phyloP scores from a whole-genome alignment of 2,113 vertebrate species.

The Entosphenus tridentatus region DNA sequence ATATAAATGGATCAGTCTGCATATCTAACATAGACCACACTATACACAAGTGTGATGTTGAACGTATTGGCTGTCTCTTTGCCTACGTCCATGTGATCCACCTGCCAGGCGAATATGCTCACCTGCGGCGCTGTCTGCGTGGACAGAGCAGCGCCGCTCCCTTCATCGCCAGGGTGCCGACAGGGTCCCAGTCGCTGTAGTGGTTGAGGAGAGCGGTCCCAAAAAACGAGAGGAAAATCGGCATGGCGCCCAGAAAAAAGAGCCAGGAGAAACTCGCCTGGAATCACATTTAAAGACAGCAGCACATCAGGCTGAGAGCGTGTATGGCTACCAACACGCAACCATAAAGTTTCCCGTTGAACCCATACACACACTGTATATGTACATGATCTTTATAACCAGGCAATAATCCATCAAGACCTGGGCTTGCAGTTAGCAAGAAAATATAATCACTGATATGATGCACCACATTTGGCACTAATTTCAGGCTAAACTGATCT shows the following conservation, averaged over 20 bases:
- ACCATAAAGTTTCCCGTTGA: neutral
- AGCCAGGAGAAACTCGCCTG: constrained; percentile 86
- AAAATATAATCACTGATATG: neutral
- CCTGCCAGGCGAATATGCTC: too few species aligned
- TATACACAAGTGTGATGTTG: too few species aligned
- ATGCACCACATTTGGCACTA: too few species aligned
- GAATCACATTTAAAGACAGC: constrained; percentile 11
- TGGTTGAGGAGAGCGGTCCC: constrained; percentile 58
- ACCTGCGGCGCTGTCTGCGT: too few species aligned
- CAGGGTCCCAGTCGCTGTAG: constrained; percentile 97
- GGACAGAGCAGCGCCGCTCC: too few species aligned
- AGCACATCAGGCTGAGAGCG: neutral
- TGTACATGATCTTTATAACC: neutral
- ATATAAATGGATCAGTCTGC: too few species aligned
- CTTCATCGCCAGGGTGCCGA: constrained; percentile 11
- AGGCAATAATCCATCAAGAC: neutral
- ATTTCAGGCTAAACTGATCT: too few species aligned
- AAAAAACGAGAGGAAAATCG: constrained; percentile 83
- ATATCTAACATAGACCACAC: too few species aligned
- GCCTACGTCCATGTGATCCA: too few species aligned
- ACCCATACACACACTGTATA: too few species aligned
- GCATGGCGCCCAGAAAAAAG: constrained; percentile 68
- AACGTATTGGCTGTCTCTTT: too few species aligned
- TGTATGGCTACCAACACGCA: neutral
- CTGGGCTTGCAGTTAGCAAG: neutral